phyloP scores from a whole-genome alignment of 2,888 invertebrate genomes.

The Neoaliturus tenellus region DNA sequence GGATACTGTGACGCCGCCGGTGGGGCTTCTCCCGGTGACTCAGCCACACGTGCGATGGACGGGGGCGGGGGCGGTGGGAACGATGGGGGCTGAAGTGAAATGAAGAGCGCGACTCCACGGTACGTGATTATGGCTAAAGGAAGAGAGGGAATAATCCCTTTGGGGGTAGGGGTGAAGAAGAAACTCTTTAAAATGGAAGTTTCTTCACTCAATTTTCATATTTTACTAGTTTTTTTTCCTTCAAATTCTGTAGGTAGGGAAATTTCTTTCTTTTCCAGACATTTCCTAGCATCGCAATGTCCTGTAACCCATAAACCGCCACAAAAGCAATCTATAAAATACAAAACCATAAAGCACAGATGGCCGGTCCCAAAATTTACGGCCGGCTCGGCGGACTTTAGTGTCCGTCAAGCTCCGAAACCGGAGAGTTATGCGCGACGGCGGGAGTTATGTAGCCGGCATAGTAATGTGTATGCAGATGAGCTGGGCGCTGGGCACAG shows the following conservation, averaged over 20 bases:
- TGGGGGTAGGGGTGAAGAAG: too few species aligned
- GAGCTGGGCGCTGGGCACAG: not conserved
- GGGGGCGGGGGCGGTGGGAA: not conserved
- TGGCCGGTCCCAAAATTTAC: not conserved
- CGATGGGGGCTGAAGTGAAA: not conserved
- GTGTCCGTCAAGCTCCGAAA: constrained; percentile 19
- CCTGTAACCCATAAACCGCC: too few species aligned
- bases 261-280: too few species aligned
- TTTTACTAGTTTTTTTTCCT: too few species aligned
- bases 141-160: too few species aligned
- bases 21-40: constrained; percentile 20
- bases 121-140: too few species aligned
- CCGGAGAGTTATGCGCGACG: constrained; percentile 12
- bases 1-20: constrained; percentile 27
- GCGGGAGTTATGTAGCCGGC: not conserved
- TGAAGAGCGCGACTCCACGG: too few species aligned
- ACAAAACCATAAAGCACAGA: not conserved
- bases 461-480: constrained; percentile 31
- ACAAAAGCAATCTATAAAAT: too few species aligned
- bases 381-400: not conserved
- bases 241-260: too few species aligned
- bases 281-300: too few species aligned
- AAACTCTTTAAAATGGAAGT: too few species aligned
- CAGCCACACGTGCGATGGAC: constrained; percentile 24
- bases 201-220: too few species aligned